Conservation (phyloP, 2,888 invertebrate genomes). For the Caprella mutica region DNA sequence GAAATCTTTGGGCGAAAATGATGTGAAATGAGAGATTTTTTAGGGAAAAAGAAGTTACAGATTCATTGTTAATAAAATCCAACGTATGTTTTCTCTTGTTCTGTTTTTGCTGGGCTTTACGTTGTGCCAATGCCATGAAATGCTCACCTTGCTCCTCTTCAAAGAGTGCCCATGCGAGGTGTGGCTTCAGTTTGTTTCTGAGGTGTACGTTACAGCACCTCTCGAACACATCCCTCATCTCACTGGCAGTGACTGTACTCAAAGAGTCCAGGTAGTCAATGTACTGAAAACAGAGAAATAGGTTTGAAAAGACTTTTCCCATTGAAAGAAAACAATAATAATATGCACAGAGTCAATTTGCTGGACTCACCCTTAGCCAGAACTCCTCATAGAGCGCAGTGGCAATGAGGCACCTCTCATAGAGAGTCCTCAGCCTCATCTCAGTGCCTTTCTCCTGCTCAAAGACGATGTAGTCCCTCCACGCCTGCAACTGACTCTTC, state of each 20-base stretch:
- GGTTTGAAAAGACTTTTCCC: neutral
- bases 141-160: constrained; percentile 67
- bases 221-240: constrained; percentile 68
- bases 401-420: constrained; percentile 91
- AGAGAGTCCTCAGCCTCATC: constrained; percentile 69
- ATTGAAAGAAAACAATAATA: neutral
- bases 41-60: too few species aligned
- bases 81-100: too few species aligned
- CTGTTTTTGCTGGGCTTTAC: too few species aligned
- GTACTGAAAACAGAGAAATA: constrained; percentile 48
- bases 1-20: neutral
- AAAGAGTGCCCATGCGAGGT: constrained; percentile 88
- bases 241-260: constrained; percentile 48
- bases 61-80: too few species aligned
- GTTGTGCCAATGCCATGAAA: too few species aligned
- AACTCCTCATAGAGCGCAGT: constrained; percentile 97
- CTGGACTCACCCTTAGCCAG: constrained; percentile 49
- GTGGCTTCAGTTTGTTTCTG: constrained; percentile 83
- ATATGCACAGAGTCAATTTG: neutral
- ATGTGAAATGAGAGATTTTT: too few species aligned
- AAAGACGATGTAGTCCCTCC: constrained; percentile 92
- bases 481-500: constrained; percentile 89
- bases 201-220: constrained; percentile 89
- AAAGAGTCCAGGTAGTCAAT: constrained; percentile 66
- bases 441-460: constrained; percentile 77